Base-by-base conservation (phyloP, 2,888 invertebrate species). In the Cataglyphis albicans region DNA sequence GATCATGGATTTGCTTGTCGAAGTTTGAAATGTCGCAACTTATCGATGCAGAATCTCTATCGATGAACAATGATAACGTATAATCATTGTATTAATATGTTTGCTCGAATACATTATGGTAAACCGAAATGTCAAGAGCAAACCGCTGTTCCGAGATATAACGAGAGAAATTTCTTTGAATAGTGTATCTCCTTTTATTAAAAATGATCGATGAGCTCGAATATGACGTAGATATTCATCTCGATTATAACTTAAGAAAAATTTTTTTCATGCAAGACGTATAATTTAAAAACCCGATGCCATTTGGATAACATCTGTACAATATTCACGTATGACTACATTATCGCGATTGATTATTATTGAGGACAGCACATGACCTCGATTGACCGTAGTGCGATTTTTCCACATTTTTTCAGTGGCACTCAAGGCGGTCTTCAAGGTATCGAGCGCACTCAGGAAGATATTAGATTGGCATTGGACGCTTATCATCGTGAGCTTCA, bases 401-500 rank as follows among this genome's bases (percentile, higher is more conserved):
- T 98, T 95, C 98, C 98, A 88, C 98, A 98, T 93, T 97, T 97
- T 96, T 97, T 98, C 95, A 97, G 98, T 93, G 96, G 97, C 90
- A 96, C 96, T 78, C 95, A 93, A 84, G 92, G 93, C 10, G 91
- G 89, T 83, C 88, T 95, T 78, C 94, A 92, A 81, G 93, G 94
- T 52, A 94, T 94, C 92, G 95, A 94, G 91, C 95, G 95, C 86
- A 95, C 97, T n/a, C 97, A 97, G 89, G 98, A 98, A 91, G 98
- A 98, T 92, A 97, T 98, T 92, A 97, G 98, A 61, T 96, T 98
- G 95, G 98, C 98, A 15, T 95, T 98, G 64, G 98, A 98, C 93
- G 98, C 98, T 38, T 99, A 98, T 95, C 98, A 98, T 94, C 97
- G 99, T 87, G 99, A 99, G 95, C 96, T 99, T 87, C 97, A 98